Conservation (phyloP, 2,797 vertebrate species). For the Avahi laniger region DNA sequence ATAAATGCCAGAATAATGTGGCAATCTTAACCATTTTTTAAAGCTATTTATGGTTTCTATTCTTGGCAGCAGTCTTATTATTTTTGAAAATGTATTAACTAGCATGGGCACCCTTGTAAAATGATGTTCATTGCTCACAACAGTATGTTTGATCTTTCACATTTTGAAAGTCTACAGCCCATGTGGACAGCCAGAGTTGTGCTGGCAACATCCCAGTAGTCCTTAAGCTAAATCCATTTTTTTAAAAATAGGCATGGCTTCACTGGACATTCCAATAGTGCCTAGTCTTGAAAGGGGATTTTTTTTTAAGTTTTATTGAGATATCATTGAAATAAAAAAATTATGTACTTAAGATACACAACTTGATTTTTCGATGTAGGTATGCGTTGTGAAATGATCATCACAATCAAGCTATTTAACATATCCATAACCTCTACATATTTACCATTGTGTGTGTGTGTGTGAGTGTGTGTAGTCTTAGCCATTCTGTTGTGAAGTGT, state of each 20-base stretch:
- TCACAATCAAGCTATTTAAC: not conserved
- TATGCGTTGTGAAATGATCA: not conserved
- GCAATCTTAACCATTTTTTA: not conserved
- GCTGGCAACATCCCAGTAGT: no score
- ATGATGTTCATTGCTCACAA: not conserved
- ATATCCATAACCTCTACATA: not conserved
- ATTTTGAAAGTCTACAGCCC: not conserved
- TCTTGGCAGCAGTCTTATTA: conserved; percentile 41
- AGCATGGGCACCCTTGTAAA: not conserved
- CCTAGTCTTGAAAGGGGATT: not conserved
- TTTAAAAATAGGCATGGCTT: not conserved
- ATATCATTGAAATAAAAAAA: not conserved
- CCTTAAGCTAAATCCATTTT: not conserved
- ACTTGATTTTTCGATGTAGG: not conserved
- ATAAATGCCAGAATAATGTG: conserved; percentile 21
- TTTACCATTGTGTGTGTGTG: not conserved
- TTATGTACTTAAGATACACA: not conserved
- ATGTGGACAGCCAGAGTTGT: not conserved
- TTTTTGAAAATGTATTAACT: conserved; percentile 43
- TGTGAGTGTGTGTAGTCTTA: not conserved
- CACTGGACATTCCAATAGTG: not conserved
- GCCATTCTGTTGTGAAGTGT: not conserved
- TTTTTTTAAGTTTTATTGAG: not conserved
- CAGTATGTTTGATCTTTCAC: not conserved
- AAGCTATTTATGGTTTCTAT: conserved; percentile 35